Evolutionary conservation across 2,113 vertebrate genomes (phyloP).

Genomic region (Gallinago undulata): DNA sequence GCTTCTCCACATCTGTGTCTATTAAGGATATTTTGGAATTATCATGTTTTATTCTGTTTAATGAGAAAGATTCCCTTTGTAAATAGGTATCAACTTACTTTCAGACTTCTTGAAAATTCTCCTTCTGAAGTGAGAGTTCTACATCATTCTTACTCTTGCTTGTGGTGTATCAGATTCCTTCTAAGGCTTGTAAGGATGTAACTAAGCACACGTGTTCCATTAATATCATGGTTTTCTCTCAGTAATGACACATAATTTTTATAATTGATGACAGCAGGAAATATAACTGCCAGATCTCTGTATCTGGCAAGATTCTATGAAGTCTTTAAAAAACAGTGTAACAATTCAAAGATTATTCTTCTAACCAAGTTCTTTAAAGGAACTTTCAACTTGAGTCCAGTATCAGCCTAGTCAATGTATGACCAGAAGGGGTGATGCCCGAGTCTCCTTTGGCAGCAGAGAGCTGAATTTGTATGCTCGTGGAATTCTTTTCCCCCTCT

Average conservation of each 20-base stretch:
- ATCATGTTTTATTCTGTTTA: background rate
- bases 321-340: background rate
- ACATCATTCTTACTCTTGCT: background rate
- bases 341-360: background rate
- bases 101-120: background rate
- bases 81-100: background rate
- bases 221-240: background rate
- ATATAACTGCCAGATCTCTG: background rate
- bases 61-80: background rate
- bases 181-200: background rate
- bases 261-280: background rate
- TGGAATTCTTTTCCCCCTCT: background rate
- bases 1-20: background rate
- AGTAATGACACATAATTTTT: background rate
- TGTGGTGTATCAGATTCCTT: background rate
- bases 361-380: background rate
- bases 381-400: background rate
- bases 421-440: background rate
- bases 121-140: background rate
- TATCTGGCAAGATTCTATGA: background rate
- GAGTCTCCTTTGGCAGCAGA: background rate
- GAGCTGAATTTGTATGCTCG: rapidly evolving
- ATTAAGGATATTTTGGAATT: background rate
- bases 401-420: background rate
- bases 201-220: background rate